Evolutionary conservation across 2,888 invertebrate genomes (phyloP), one percentile per base, ranked within the genome.

Genomic region (Keiferia lycopersicella): DNA sequence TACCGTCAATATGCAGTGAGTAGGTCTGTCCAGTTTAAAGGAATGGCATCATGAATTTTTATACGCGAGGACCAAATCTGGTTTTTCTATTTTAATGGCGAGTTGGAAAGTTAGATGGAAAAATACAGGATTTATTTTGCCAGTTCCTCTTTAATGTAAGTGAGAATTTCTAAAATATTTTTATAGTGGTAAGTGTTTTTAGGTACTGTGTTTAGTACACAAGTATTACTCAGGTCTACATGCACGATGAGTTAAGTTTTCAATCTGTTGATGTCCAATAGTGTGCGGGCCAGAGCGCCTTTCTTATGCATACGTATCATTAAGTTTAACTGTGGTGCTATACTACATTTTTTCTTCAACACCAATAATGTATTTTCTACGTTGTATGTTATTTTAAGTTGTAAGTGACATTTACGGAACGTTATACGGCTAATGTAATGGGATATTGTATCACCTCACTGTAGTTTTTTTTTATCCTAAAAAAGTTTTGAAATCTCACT

Each of bases 81-180:
- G 82, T 84, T 84, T 81, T 81, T 82, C 77, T 80, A 80, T 83
- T 80, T 76, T 71, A 26, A 81, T 80, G 79, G 78, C 80, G 79
- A 73, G 74, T 81, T 79, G 72, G 77, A 74, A 77, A 74, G 66
- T 20, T 65, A 71, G 68, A 69, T 77, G 82, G 79, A 75, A 74
- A 61, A 79, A 86, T 87, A 87, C 88, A 88, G 87, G 87, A 90
- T 91, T 91, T 89, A 83, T 91, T 90, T 91, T 88, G 90, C 91
- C 91, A 91, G 91, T 91, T 91, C 91, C 91, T 91, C 87, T 87
- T 90, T 87, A 86, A 84, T 87, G 83, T 91, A 91, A 91, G 91
- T 90, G 88, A 90, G 89, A 91, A 88, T 91, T 90, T 89, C 88
- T 90, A 86, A 83, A 87, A 88, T 88, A 90, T 90, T 89, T 91